Evolutionary conservation across 2,797 vertebrate species (phyloP), one percentile per base, ranked within the genome.

Genomic region (Chiropotes sagulatus): DNA sequence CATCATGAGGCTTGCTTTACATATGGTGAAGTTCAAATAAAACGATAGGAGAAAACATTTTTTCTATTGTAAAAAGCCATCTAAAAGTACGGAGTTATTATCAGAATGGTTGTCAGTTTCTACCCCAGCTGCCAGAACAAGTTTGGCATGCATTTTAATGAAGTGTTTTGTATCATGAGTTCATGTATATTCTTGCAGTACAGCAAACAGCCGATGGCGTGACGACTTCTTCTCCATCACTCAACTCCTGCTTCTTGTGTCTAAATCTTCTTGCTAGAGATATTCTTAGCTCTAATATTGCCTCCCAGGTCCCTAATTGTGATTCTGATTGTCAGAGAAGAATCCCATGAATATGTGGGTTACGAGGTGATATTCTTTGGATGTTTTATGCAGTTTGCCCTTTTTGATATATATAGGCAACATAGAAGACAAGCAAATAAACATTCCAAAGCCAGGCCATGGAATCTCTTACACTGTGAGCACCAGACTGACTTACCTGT

Each of bases 11-110:
- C 28, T 17, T 87, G 28, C 9, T 57, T 94, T 82, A 95, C 95
- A 72, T 92, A 19, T 78, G 70, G 90, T 61, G 58, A 85, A 44
- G 86, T 96, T 83, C 90, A 89, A 61, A 67, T 70, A 39, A 88
- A 90, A 82, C 52, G 44, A 20, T 10, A 50, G n/a, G 58, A 64
- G 84, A 84, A 41, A 19, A 20, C 12, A 14, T 46, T 85, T 96
- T 78, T 75, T n/a, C 39, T 64, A 46, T 28, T 17, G n/a, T 58
- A 67, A 64, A 94, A 20, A 52, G 52, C 58, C 46, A 1, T 79
- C 64, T 41, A 75, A 54, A 89, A 84, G 54, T 30, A 13, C 50
- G 46, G 30, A 79, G 57, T 85, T 92, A 54, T 89, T 83, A 84
- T 64, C 54, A 54, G 1, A 4, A 61, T 30, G 33, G 58, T 85